Percentiles rank a stretch among this genome's conserved stretches.
Conservation (phyloP, 2,888 invertebrate genomes). For the Acrocyrtus sp. region DNA sequence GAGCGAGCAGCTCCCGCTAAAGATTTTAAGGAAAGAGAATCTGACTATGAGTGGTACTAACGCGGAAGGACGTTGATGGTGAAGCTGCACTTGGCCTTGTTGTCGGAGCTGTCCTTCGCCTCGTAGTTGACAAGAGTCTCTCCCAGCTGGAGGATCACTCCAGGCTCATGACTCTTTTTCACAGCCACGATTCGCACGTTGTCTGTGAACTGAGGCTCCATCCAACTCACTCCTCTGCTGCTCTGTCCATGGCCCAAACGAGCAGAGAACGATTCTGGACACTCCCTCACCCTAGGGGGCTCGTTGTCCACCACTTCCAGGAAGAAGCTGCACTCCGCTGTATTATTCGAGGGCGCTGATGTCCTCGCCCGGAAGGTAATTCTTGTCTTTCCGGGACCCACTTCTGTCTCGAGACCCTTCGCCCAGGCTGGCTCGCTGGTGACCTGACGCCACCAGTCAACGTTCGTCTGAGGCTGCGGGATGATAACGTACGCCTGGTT, state of each 20-base stretch:
- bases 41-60: slow-evolving; percentile 31
- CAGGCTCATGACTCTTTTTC: slow-evolving; percentile 67
- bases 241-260: slow-evolving; percentile 66
- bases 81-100: slow-evolving; percentile 69
- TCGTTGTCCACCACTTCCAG: slow-evolving; percentile 68
- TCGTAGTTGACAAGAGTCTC: slow-evolving; percentile 69
- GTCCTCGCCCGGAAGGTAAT: slow-evolving; percentile 68
- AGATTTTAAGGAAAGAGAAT: background rate
- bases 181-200: slow-evolving; percentile 67
- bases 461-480: slow-evolving; percentile 70
- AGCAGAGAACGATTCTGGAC: slow-evolving; percentile 66
- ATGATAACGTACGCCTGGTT: slow-evolving; percentile 68
- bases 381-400: slow-evolving; percentile 68
- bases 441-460: slow-evolving; percentile 70
- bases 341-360: slow-evolving; percentile 68
- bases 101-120: slow-evolving; percentile 69
- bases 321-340: slow-evolving; percentile 67
- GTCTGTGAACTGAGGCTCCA: slow-evolving; percentile 69
- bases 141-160: slow-evolving; percentile 67
- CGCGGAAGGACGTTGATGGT: slow-evolving; percentile 63
- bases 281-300: slow-evolving; percentile 68
- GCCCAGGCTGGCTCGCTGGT: slow-evolving; percentile 70
- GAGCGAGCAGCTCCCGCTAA: background rate
- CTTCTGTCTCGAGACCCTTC: slow-evolving; percentile 68
- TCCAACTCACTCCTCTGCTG: slow-evolving; percentile 68